Conservation (phyloP, 1,140 invertebrate species). For the Drosophila orosa region DNA sequence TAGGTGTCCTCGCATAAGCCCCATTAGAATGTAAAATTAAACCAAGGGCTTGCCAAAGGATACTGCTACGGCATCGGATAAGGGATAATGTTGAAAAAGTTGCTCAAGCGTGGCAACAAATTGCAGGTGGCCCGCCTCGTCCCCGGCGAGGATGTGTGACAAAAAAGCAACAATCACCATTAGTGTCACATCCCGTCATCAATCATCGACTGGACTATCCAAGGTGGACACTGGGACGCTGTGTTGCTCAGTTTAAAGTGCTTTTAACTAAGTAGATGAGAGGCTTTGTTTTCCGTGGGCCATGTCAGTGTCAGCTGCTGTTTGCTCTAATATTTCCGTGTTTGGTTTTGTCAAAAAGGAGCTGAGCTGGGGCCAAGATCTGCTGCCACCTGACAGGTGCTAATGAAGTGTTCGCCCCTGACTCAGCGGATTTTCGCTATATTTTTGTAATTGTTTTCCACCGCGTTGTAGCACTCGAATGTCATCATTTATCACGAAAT, state of each 20-base stretch:
- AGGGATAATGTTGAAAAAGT: constrained; percentile 19
- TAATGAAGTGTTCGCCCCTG: constrained; percentile 71
- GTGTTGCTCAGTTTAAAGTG: constrained; percentile 68
- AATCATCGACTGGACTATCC: constrained; percentile 71
- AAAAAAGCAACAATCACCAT: constrained; percentile 83
- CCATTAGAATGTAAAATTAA: constrained; percentile 79
- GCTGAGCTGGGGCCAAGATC: neutral
- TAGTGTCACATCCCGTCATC: constrained; percentile 80
- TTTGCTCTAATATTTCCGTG: constrained; percentile 78
- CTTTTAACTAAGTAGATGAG: constrained; percentile 73
- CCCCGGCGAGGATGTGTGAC: constrained; percentile 57
- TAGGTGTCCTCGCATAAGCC: constrained; percentile 63
- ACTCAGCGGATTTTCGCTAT: constrained; percentile 44
- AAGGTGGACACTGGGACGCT: constrained; percentile 53
- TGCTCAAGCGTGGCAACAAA: constrained; percentile 51
- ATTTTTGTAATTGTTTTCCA: constrained; percentile 55
- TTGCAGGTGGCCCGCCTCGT: constrained; percentile 38
- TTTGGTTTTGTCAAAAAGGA: constrained; percentile 50
- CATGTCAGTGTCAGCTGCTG: constrained; percentile 75
- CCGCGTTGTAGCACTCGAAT: constrained; percentile 57
- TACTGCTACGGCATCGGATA: constrained; percentile 6
- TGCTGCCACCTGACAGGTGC: constrained; percentile 60
- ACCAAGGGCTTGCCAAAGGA: constrained; percentile 37
- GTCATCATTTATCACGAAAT: constrained; percentile 84
- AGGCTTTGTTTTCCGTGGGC: constrained; percentile 34